Conservation (phyloP, 2,888 invertebrate genomes). For the Syrista parreyssii region DNA sequence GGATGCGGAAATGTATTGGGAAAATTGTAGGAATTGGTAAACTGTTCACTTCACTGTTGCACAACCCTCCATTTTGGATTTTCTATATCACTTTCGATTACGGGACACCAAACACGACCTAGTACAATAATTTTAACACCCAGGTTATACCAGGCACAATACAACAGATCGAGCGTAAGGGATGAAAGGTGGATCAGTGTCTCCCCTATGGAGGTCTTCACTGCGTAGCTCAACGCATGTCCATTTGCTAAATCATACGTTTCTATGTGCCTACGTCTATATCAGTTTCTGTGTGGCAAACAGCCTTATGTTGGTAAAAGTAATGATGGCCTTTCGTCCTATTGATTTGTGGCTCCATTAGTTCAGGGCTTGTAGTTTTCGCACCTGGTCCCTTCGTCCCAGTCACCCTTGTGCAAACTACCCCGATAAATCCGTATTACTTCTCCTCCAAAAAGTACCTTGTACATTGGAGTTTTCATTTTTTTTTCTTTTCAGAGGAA, state of each 20-base stretch:
- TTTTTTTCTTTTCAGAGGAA: too few relatives aligned
- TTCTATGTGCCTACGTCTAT: constrained; percentile 8
- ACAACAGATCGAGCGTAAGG: constrained; percentile 56
- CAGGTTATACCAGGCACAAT: constrained; percentile 35
- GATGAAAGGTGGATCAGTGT: constrained; percentile 50
- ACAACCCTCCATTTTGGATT: too few relatives aligned
- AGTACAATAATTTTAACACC: too few relatives aligned
- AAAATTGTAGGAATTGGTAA: too few relatives aligned
- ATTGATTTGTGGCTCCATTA: constrained; percentile 65
- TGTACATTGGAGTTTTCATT: too few relatives aligned
- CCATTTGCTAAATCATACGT: constrained; percentile 33
- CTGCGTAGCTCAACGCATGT: constrained; percentile 17
- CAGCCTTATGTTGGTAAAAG: constrained; percentile 58
- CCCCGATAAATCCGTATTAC: constrained; percentile 57
- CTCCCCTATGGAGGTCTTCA: constrained; percentile 17
- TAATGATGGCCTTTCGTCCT: constrained; percentile 60
- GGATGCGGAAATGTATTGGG: too few relatives aligned
- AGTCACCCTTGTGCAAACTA: too few relatives aligned
- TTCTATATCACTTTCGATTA: too few relatives aligned
- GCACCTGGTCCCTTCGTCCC: constrained; percentile 44
- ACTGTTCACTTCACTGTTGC: too few relatives aligned
- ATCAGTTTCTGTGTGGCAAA: constrained; percentile 54
- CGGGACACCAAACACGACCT: too few relatives aligned
- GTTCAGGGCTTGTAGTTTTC: constrained; percentile 54
- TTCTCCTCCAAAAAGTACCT: constrained; percentile 30